Conservation (phyloP, 2,113 vertebrate genomes). For the Echinops telfairi region DNA sequence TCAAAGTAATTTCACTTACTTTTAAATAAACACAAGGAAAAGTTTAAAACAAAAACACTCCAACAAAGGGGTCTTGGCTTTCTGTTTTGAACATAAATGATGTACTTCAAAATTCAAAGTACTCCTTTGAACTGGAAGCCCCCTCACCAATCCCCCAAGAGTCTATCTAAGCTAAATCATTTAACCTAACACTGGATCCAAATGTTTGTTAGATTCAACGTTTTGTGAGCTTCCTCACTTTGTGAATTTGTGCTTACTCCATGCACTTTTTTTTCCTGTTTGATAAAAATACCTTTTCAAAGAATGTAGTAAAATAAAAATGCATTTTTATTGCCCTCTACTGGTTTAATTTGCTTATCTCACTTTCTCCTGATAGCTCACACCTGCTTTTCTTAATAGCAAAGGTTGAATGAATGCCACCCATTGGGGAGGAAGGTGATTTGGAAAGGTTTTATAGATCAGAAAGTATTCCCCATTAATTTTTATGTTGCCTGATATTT, state of each 20-base stretch:
- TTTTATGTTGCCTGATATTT: conserved; percentile 11
- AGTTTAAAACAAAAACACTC: not conserved
- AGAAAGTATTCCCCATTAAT: not conserved
- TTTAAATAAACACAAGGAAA: conserved; percentile 8
- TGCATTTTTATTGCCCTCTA: not conserved
- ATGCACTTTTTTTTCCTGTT: not conserved
- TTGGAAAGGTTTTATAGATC: not conserved
- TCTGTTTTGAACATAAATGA: conserved; percentile 14
- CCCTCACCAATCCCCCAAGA: not conserved
- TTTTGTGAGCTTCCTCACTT: not conserved
- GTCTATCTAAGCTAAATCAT: not conserved
- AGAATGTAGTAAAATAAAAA: not conserved
- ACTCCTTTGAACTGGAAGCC: not conserved
- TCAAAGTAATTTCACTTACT: not conserved
- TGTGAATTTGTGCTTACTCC: not conserved
- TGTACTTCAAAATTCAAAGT: conserved; percentile 19
- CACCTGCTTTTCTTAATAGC: not conserved
- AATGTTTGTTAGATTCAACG: not conserved
- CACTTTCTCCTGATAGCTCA: not conserved
- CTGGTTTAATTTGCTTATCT: not conserved
- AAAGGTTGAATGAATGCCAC: not conserved
- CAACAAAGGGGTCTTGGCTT: not conserved
- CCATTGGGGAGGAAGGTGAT: not conserved
- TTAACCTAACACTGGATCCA: not conserved
- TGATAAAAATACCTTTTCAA: not conserved